Percentiles rank a stretch among this genome's conserved stretches.
These are phyloP conservation scores for Hirtodrosophila duncani DNA, from an alignment of 2,888 invertebrate species.

Conservation along the genomic window DNA sequence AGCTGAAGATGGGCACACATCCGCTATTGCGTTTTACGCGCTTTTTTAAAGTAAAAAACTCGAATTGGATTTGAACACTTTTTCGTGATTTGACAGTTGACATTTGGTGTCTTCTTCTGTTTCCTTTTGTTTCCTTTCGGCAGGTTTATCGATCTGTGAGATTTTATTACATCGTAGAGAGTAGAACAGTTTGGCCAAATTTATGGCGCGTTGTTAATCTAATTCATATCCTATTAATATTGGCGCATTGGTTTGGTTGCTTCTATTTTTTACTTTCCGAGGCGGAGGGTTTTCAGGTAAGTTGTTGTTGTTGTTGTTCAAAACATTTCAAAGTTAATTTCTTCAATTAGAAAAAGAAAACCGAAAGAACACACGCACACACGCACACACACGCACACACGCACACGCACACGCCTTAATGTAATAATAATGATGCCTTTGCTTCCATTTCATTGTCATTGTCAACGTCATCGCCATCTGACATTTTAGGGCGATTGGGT, in stretches of 20 bases:
- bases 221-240: conserved; percentile 94
- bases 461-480: neutral
- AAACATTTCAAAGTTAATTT: too few species aligned
- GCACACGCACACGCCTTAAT: too few species aligned
- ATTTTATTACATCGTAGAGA: conserved; percentile 97
- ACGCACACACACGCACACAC: too few species aligned
- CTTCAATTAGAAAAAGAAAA: too few species aligned
- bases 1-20: conserved; percentile 88
- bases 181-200: conserved; percentile 96
- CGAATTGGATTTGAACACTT: neutral
- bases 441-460: too few species aligned
- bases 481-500: conserved; percentile 88
- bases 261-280: conserved; percentile 97
- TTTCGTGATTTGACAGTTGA: too few species aligned
- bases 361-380: too few species aligned
- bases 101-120: too few species aligned
- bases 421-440: too few species aligned
- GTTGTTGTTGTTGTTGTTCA: neutral
- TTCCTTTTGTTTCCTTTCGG: too few species aligned
- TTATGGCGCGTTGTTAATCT: conserved; percentile 96
- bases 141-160: conserved; percentile 93
- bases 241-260: conserved; percentile 98
- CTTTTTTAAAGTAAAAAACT: conserved; percentile 86
- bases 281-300: conserved; percentile 89
- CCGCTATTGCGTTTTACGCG: conserved; percentile 93